Base-by-base conservation (phyloP, 2,888 invertebrate species). In the Eremobia ochroleuca region DNA sequence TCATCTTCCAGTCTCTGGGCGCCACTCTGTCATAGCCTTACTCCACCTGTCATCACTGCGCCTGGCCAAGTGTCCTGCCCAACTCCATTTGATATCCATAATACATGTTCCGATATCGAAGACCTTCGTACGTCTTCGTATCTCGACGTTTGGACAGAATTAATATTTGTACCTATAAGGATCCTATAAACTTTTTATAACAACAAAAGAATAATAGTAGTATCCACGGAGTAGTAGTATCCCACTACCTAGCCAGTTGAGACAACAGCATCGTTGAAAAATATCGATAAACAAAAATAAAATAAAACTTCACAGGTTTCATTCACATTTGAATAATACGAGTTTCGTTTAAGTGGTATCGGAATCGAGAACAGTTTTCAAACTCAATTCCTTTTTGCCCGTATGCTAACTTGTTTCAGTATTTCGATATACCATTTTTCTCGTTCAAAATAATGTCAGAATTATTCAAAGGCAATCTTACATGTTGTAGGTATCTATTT, bases 321-420 rank as follows among this genome's bases (percentile, higher is more conserved):
- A 76, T 76, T 46, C 59, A 76, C 68, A 69, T 73, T 68, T 11
- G 25, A 73, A 73, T 73, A 64, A 72, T 73, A 55, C n/a, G 9
- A 67, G 28, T 82, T 72, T 78, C 70, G 68, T 83, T 72, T 65
- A 61, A 55, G 65, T 8, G 18, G 13, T 55, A 65, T 55, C n/a
- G 59, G 69, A 77, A 69, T 82, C 62, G 73, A 71, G 55, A 67
- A 71, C 77, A 67, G 65, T 72, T 84, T 84, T 75, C 52, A 67
- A 84, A 84, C 66, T 79, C 71, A 69, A 83, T 77, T 71, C 61
- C 31, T 59, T 71, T 67, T 8, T 40, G 43, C 11, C 46, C 49
- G 37, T 49, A 69, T 58, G 66, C 49, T 59, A 46, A 73, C 52
- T 67, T 73, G 61, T 59, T 76, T 40, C 62, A 25, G 65, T 43